Conservation (phyloP, 2,888 invertebrate species). For the Falcaria lacertinaria region DNA sequence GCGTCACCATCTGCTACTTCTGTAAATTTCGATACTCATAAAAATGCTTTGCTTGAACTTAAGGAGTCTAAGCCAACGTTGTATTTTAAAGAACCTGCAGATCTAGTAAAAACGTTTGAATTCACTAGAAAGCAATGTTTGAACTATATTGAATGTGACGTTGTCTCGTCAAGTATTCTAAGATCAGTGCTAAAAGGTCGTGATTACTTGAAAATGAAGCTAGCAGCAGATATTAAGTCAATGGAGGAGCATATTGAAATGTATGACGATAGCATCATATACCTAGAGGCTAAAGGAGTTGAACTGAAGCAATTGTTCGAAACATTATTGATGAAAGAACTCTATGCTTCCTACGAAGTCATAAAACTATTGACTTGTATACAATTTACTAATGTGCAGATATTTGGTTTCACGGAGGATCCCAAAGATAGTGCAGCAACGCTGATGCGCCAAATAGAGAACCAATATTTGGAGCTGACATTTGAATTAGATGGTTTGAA, state of each 20-base stretch:
- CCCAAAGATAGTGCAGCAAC: slow-evolving; percentile 26
- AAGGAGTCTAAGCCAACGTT: slow-evolving; percentile 10
- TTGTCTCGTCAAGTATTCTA: slow-evolving; percentile 13
- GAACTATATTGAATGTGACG: slow-evolving; percentile 32
- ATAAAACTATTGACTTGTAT: slow-evolving; percentile 34
- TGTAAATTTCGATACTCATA: slow-evolving; percentile 8
- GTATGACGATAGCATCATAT: slow-evolving; percentile 14
- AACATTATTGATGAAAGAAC: slow-evolving; percentile 19
- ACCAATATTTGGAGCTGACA: slow-evolving; percentile 19
- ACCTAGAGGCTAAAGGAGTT: slow-evolving; percentile 23
- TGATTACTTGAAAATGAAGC: slow-evolving; percentile 14
- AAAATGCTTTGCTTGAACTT: slow-evolving; percentile 7
- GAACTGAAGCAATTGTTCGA: slow-evolving; percentile 24
- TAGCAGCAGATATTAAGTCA: slow-evolving; percentile 16
- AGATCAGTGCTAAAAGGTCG: slow-evolving; percentile 14
- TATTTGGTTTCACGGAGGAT: slow-evolving; percentile 27
- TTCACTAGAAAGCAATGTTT: slow-evolving; percentile 25
- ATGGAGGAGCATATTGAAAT: slow-evolving; percentile 15
- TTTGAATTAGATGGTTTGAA: slow-evolving; percentile 24
- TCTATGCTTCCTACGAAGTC: slow-evolving; percentile 28
- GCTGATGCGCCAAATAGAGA: slow-evolving; percentile 28
- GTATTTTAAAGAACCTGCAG: slow-evolving; percentile 26
- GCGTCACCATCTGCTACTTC: slow-evolving; percentile 5
- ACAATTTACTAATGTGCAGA: slow-evolving; percentile 25
- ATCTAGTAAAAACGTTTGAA: slow-evolving; percentile 23